These are phyloP conservation scores for Alca torda DNA, from an alignment of 2,797 vertebrate species.

Conservation along the genomic window DNA sequence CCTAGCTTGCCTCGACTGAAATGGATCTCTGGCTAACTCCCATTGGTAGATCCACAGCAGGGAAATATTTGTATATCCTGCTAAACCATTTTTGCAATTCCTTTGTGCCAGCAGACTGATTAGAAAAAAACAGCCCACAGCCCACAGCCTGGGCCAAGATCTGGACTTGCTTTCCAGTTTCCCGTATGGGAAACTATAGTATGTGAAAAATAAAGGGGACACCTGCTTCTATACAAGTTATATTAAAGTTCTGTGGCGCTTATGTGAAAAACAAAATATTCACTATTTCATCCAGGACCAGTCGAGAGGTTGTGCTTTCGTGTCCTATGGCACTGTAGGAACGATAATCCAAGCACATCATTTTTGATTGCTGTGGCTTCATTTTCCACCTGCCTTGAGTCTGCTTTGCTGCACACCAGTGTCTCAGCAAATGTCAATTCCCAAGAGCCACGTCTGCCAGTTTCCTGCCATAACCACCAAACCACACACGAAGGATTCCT, in stretches of 20 bases:
- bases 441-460: not conserved
- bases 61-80: not conserved
- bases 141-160: not conserved
- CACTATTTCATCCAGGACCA: not conserved
- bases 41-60: not conserved
- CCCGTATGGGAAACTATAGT: not conserved
- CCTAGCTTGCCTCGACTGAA: not conserved
- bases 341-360: not conserved
- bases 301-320: not conserved
- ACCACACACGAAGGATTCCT: conserved; percentile 16
- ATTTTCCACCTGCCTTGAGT: conserved; percentile 44
- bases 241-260: not conserved
- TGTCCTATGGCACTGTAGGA: not conserved
- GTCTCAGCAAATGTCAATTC: not conserved
- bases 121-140: not conserved
- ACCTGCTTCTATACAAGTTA: not conserved
- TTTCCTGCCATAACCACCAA: conserved; percentile 39
- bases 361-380: not conserved
- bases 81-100: not conserved
- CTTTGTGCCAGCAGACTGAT: not conserved
- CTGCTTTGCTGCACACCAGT: not conserved
- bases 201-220: not conserved
- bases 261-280: conserved; percentile 6
- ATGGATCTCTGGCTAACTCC: not conserved
- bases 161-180: not conserved